Evolutionary conservation across 2,113 vertebrate genomes (phyloP).

Genomic region (Lipotes vexillifer): DNA sequence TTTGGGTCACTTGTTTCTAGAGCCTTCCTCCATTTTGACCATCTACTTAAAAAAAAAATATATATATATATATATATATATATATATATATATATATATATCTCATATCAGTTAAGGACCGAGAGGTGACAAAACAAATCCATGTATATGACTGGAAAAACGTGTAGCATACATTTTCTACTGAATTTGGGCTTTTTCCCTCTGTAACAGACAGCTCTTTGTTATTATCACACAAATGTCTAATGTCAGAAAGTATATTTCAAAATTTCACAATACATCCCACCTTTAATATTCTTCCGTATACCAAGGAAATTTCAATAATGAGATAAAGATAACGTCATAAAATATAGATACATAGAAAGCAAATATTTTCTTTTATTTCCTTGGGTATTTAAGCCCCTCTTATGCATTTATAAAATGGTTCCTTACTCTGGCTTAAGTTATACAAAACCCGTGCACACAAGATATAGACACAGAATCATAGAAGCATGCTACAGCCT

Average conservation of each 20-base stretch:
- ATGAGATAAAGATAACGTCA: background rate
- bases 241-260: background rate
- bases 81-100: background rate
- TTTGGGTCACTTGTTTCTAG: background rate
- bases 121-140: background rate
- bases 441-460: background rate
- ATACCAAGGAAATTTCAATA: background rate
- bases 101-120: background rate
- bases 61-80: background rate
- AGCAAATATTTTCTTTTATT: background rate
- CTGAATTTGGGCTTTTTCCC: background rate
- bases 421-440: background rate
- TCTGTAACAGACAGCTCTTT: background rate
- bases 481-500: background rate
- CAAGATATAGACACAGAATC: background rate
- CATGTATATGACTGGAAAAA: background rate
- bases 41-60: background rate
- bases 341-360: background rate
- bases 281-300: background rate
- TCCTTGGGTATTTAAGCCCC: background rate
- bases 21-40: background rate
- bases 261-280: background rate
- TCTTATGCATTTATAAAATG: background rate
- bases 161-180: background rate
- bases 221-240: background rate